Evolutionary conservation across 2,797 vertebrate species (phyloP).

Genomic region (Chlorospingus flavigularis): DNA sequence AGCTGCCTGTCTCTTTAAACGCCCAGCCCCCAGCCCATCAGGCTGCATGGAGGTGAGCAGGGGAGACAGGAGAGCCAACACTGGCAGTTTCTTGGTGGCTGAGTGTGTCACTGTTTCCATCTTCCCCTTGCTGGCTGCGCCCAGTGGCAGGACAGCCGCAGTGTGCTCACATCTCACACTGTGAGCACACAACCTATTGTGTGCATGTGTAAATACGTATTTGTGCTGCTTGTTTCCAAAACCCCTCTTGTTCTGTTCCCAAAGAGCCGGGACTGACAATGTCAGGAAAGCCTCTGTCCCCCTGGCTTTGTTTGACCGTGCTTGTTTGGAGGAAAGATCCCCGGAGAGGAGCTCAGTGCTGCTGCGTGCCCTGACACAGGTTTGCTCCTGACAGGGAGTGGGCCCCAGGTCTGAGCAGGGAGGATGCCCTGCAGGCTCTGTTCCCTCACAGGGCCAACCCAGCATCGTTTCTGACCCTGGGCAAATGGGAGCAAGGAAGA

Average conservation of each 20-base stretch:
- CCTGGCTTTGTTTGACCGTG: neutral
- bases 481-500: neutral
- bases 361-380: fast-evolving
- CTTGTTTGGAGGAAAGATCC: slow-evolving; percentile 20
- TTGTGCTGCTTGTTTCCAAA: slow-evolving; percentile 12
- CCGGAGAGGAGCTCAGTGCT: neutral
- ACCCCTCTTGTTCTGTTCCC: neutral
- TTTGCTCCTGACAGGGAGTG: neutral
- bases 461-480: neutral
- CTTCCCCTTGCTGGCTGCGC: neutral
- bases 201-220: neutral
- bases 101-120: neutral
- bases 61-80: fast-evolving
- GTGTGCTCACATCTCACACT: neutral
- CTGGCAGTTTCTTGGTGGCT: fast-evolving
- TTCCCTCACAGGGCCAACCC: neutral
- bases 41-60: neutral
- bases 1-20: neutral
- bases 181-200: neutral
- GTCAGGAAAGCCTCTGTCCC: slow-evolving; percentile 2
- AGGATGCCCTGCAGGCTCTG: neutral
- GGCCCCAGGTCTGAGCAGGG: neutral
- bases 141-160: fast-evolving
- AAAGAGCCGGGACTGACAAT: neutral
- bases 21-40: neutral